Evolutionary conservation across 2,888 invertebrate species (phyloP), one percentile per base, ranked within the genome.

Genomic region (Stenichneumon culpator): DNA sequence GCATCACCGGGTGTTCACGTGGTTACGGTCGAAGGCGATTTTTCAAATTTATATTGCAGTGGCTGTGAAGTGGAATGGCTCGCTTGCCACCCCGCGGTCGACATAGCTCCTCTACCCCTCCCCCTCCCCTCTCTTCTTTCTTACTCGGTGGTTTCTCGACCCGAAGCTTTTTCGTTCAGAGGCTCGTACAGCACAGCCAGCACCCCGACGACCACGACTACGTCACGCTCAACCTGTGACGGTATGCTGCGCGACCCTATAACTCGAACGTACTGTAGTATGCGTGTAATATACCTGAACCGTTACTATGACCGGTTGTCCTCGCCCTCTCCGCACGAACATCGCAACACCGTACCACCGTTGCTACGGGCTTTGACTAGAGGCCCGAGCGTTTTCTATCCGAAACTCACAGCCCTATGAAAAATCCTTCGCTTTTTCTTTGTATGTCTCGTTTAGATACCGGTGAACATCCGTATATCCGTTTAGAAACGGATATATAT

Each of bases 231-330:
- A 74, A 74, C 74, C 74, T 74, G 74, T 47, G 74, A 74, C 60
- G 39, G 60, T 19, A 54, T 36, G 54, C 32, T 14, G 63, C 63
- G 19, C 72, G 57, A 39, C 52, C 16, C n/a, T 80, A 77, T 77
- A 80, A 84, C 80, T 54, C 79, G 39, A 50, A 78, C 36, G 39
- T 47, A 47, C 47, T 54, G 69, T 79, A 79, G 75, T 73, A 52
- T 72, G 78, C 68, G 77, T 80, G 81, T 77, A 81, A 81, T 86
- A 86, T 86, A 86, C 81, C 84, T 86, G 84, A 74, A 86, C 84
- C 81, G 84, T 84, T 84, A 86, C 73, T 78, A 86, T 83, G 78
- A 83, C 83, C 80, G 78, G 81, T 70, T 78, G 86, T 83, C 70
- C 78, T 74, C 65, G 79, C 52, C 57, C 63, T 63, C 75, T 22